Conservation (phyloP, 1,140 invertebrate genomes). For the Drosophila rhopaloa region DNA sequence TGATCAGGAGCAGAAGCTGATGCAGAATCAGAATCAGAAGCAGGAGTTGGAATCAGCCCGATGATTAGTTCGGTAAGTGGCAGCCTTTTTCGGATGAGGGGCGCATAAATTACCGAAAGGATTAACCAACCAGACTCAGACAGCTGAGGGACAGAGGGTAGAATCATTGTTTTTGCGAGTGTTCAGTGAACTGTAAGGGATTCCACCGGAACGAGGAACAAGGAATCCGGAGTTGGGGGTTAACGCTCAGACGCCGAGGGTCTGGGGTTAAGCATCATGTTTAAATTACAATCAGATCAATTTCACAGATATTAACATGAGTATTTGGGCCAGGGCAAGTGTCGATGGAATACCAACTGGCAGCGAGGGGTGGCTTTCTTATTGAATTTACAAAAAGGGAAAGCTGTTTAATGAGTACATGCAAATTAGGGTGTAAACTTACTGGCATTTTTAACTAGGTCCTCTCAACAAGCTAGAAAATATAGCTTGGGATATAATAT, state of each 20-base stretch:
- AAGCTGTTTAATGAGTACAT: constrained; percentile 8
- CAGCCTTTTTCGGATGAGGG: constrained; percentile 53
- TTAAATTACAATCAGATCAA: constrained; percentile 82
- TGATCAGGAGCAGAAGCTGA: constrained; percentile 17
- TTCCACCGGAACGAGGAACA: constrained; percentile 32
- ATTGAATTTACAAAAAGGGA: constrained; percentile 23
- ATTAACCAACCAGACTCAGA: constrained; percentile 70
- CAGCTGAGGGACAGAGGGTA: constrained; percentile 60
- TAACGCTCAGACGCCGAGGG: constrained; percentile 3
- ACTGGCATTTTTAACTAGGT: neutral
- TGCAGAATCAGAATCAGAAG: neutral
- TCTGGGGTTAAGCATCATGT: constrained; percentile 36
- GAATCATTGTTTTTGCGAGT: constrained; percentile 50
- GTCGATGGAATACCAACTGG: constrained; percentile 45
- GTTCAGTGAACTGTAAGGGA: constrained; percentile 73
- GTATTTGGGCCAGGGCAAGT: constrained; percentile 61
- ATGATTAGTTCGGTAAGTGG: constrained; percentile 82
- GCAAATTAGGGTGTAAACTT: neutral
- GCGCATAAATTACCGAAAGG: constrained; percentile 79
- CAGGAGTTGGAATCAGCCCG: constrained; percentile 49
- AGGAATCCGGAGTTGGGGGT: neutral
- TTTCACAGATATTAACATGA: constrained; percentile 79
- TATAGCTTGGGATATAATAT: no score
- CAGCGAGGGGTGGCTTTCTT: constrained; percentile 53
- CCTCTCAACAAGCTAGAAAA: neutral